These are phyloP conservation scores for Drosophila cardini DNA, from an alignment of 1,140 invertebrate species.

Conservation along the genomic window DNA sequence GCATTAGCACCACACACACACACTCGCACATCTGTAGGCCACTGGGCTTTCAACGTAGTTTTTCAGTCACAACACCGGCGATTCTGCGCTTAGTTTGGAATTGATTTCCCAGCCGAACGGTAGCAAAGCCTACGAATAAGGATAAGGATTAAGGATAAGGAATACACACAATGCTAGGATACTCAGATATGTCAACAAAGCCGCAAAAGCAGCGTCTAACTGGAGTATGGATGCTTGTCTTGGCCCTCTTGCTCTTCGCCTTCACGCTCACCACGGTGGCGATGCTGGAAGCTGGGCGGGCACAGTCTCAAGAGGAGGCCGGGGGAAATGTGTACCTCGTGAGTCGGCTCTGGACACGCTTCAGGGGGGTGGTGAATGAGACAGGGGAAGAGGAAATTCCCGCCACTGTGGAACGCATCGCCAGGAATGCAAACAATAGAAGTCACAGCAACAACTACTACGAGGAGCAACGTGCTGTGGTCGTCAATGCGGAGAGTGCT, in stretches of 20 bases:
- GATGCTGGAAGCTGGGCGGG: constrained; percentile 52
- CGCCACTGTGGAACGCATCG: constrained; percentile 65
- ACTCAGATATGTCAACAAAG: constrained; percentile 62
- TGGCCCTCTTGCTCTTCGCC: constrained; percentile 55
- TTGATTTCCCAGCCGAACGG: constrained; percentile 53
- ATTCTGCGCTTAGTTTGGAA: constrained; percentile 58
- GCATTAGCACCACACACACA: constrained; percentile 60
- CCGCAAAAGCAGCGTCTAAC: constrained; percentile 30
- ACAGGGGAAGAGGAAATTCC: constrained; percentile 28
- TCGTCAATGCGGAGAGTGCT: constrained; percentile 59
- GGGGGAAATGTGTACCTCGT: constrained; percentile 47
- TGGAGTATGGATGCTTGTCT: constrained; percentile 54
- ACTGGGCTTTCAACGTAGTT: constrained; percentile 38
- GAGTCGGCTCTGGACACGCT: constrained; percentile 59
- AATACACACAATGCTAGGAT: constrained; percentile 48
- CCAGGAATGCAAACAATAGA: constrained; percentile 49
- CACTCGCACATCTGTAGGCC: constrained; percentile 2
- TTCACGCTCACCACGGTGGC: constrained; percentile 53
- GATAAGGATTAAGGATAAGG: constrained; percentile 19
- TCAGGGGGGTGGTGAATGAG: constrained; percentile 25
- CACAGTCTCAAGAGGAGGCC: constrained; percentile 7
- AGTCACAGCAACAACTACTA: constrained; percentile 57
- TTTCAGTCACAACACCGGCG: constrained; percentile 53
- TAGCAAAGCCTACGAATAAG: constrained; percentile 13
- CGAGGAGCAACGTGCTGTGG: constrained; percentile 68